A percentile compares a stretch with the other conserved stretches of the same genome.
Conservation (phyloP, 1,140 invertebrate genomes). For the Eupristina koningsbergeri region DNA sequence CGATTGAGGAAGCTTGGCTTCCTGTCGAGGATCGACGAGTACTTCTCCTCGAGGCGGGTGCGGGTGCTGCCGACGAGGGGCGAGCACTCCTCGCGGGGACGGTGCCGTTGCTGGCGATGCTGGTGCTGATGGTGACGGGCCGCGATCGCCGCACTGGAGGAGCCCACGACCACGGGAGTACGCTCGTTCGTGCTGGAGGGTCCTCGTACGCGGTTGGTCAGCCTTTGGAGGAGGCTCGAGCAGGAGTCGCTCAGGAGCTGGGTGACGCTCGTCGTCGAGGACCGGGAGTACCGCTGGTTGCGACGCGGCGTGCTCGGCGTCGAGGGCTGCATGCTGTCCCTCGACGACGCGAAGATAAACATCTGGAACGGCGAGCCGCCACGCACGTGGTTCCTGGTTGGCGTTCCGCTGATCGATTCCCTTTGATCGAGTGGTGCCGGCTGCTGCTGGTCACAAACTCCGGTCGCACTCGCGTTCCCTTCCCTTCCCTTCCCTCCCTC, state of each 20-base stretch:
- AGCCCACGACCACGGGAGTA: not conserved
- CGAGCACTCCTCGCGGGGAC: slow-evolving; percentile 36
- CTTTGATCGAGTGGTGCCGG: not conserved
- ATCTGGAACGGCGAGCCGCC: slow-evolving; percentile 19
- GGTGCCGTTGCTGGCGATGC: not conserved
- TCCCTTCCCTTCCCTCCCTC: not conserved
- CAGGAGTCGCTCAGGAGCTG: slow-evolving; percentile 88
- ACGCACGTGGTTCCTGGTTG: not conserved
- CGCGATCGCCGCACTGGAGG: not conserved
- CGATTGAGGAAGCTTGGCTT: slow-evolving; percentile 65
- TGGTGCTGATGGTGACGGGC: not conserved
- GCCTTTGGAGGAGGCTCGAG: slow-evolving; percentile 84
- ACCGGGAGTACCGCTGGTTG: slow-evolving; percentile 79
- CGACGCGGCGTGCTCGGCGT: slow-evolving; percentile 54
- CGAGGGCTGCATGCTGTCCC: slow-evolving; percentile 61
- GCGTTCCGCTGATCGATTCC: not conserved
- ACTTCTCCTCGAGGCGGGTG: slow-evolving; percentile 83
- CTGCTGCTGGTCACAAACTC: not conserved
- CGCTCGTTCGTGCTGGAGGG: slow-evolving; percentile 73
- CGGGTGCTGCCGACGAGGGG: slow-evolving; percentile 72
- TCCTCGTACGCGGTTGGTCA: slow-evolving; percentile 81
- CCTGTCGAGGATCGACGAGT: slow-evolving; percentile 80
- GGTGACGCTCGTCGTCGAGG: slow-evolving; percentile 86
- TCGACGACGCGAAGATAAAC: slow-evolving; percentile 45
- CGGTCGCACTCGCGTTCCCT: not conserved